Percentiles rank a stretch among this genome's conserved stretches.
Conservation (phyloP, 2,113 vertebrate genomes). For the Leucoraja erinaceus region DNA sequence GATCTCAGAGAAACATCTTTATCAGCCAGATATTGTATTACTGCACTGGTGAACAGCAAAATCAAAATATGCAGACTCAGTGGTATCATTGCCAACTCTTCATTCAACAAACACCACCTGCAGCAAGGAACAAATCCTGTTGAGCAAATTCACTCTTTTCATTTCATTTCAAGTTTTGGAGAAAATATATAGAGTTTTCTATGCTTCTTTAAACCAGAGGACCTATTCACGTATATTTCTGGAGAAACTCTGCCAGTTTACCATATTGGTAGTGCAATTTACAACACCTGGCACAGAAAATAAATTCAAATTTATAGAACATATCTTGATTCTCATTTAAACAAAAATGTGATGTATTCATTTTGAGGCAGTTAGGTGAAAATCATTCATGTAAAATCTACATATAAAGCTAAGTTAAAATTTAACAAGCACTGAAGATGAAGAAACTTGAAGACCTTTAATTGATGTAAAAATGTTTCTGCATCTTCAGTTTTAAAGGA, state of each 20-base stretch:
- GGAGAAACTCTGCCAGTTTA: too few species aligned
- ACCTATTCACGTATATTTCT: too few species aligned
- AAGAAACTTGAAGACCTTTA: not conserved
- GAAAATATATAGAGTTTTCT: too few species aligned
- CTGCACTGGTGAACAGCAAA: not conserved
- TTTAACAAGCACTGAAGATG: not conserved
- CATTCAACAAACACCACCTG: not conserved
- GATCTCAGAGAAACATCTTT: not conserved
- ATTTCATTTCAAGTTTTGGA: too few species aligned
- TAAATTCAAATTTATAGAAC: slow-evolving; percentile 14
- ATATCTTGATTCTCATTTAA: not conserved
- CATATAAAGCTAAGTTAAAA: too few species aligned
- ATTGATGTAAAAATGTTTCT: not conserved
- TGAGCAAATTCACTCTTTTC: not conserved
- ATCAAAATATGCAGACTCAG: not conserved
- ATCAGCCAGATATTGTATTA: not conserved
- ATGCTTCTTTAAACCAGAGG: too few species aligned
- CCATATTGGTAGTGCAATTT: not conserved
- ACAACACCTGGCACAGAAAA: not conserved
- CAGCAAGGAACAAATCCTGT: not conserved
- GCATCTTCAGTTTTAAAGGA: not conserved
- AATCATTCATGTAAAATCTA: not conserved
- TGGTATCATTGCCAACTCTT: not conserved
- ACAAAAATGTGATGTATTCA: not conserved
- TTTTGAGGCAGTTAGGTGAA: not conserved